Evolutionary conservation across 2,113 vertebrate species (phyloP), one percentile per base, ranked within the genome.

Genomic region (Hyaena hyaena): DNA sequence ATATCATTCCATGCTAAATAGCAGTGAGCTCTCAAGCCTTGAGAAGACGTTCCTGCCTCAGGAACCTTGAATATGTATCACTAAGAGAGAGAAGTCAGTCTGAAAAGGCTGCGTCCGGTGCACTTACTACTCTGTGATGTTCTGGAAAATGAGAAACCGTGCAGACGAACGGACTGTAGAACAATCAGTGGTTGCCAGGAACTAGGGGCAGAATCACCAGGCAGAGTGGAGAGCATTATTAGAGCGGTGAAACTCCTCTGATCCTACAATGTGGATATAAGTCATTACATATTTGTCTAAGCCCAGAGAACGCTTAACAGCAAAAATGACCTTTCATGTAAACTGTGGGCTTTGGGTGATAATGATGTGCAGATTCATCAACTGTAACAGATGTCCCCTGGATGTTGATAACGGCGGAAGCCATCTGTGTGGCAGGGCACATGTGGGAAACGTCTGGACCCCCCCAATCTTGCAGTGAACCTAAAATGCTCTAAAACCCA

Each of bases 341-440:
- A 28, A 16, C 58, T 5, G 7, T 4, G 45, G 33, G 4, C 61
- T 19, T 15, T 7, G 19, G 68, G n/a, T 19, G 85, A 14, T 14
- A 4, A 2, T 8, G 66, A 43, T 9, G 48, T 12, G 4, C 5
- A 23, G 26, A 15, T 12, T 39, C 50, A 1, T 7, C 7, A 10
- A 21, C 10, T 1, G 50, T 10, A 43, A 1, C 85, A 14, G 8
- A 15, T 1, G 21, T 24, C 23, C 39, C 71, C 73, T 45, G 68
- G n/a, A 8, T 19, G n/a, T 31, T 16, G 7, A 11, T 9, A 2
- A 10, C 1, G n/a, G 53, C 23, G 53, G 55, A 24, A 50, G n/a
- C 48, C 28, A 2, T 14, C 24, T 23, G 8, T 10, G n/a, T 31
- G 66, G 26, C 24, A 14, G 68, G 9, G 9, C 48, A 19, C 28